Evolutionary conservation across 64 coral and sea anemone genomes (phyloP), one percentile per base, ranked within the genome.

Genomic region (Montipora capricornis): DNA sequence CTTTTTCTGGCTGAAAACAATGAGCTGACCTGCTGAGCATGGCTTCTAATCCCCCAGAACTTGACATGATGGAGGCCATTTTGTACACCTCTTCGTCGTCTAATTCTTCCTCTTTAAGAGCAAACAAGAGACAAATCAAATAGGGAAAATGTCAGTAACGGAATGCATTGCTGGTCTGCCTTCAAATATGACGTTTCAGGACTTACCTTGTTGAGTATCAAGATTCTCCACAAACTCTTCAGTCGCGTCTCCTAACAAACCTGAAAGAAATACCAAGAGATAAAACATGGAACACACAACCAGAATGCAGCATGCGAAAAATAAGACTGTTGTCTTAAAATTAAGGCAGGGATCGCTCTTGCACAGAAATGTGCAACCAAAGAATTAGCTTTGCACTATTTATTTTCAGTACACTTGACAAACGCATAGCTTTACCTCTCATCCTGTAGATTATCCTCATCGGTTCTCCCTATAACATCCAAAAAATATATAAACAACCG

Each of bases 361-460:
- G 11, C 53, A 6, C 2, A 57, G 11, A 0, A 57, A 57, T 6
- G 53, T 57, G 53, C 6, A 6, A 11, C 11, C 6, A 6, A 57
- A 57, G 53, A 57, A 11, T 11, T 11, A 6, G 3, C 11, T 57
- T 57, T 8, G 53, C 53, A 11, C 6, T 57, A 12, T 17, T 14
- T 64, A 16, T 64, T 64, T 64, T 64, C 10, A 44, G 4, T 26
- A 6, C 10, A 19, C 5, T 74, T 47, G 24, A 76, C 12, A 44
- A 45, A 76, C 3, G 9, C 13, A 14, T 45, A 2, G 44, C 11
- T 14, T 76, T 91, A 99, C 97, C 97, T 96, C 97, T 88, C 97
- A 99, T 99, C 73, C 97, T 75, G 74, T 99, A 99, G 47, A 99
- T 90, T 12, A 99, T 95, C 82, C 89, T 94, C 92, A 99, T 99